These are phyloP conservation scores for Marronus borbonicus DNA, from an alignment of 2,888 invertebrate genomes.

Conservation along the genomic window DNA sequence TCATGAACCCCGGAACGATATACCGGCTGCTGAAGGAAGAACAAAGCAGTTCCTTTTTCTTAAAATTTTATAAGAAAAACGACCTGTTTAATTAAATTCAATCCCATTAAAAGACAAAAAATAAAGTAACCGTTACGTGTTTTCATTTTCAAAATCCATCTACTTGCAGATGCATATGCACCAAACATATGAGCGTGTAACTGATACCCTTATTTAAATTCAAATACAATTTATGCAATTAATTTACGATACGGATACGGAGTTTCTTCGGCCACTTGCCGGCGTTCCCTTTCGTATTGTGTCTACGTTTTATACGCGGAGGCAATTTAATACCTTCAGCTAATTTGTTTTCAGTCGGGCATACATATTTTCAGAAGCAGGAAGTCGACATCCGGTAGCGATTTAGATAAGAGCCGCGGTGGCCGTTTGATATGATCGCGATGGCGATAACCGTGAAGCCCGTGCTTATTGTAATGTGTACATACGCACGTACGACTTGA, in stretches of 20 bases:
- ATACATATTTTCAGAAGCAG: constrained; percentile 5
- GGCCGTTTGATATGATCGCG: not conserved
- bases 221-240: not conserved
- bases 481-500: not conserved
- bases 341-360: constrained; percentile 2
- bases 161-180: too few relatives aligned
- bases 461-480: not conserved
- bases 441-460: not conserved
- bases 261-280: not conserved
- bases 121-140: too few relatives aligned
- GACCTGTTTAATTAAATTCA: too few relatives aligned
- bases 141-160: too few relatives aligned
- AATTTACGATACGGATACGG: not conserved
- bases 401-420: constrained; percentile 2
- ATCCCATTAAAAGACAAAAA: too few relatives aligned
- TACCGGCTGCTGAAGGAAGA: too few relatives aligned
- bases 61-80: too few relatives aligned
- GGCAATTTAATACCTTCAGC: not conserved
- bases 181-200: too few relatives aligned
- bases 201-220: not conserved
- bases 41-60: too few relatives aligned
- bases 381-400: constrained; percentile 12
- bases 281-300: not conserved
- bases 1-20: too few relatives aligned
- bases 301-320: not conserved